Conservation (phyloP, 2,888 invertebrate genomes). For the Metopia argyrocephala region DNA sequence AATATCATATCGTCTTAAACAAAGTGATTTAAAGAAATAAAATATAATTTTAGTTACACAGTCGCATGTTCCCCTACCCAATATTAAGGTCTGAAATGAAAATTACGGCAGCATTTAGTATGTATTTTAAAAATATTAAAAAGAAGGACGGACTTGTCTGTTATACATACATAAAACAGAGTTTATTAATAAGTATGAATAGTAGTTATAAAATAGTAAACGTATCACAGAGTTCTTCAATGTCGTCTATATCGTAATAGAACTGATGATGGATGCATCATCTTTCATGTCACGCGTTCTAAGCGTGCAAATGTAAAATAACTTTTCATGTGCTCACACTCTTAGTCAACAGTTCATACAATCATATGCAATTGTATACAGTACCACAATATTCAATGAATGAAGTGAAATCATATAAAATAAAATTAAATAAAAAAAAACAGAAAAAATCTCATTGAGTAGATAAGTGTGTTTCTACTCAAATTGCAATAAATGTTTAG, state of each 20-base stretch:
- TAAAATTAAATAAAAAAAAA: neutral
- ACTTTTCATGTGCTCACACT: constrained; percentile 2
- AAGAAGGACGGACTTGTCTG: neutral
- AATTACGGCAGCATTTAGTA: neutral
- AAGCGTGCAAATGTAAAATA: constrained; percentile 42
- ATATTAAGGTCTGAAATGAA: neutral
- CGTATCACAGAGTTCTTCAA: neutral
- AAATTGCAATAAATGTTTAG: constrained; percentile 40
- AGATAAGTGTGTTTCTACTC: constrained; percentile 43
- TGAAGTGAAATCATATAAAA: neutral
- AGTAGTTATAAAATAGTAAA: no score
- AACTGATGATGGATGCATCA: constrained; percentile 45
- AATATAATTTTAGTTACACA: no score
- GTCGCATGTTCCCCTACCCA: neutral
- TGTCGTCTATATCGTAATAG: neutral
- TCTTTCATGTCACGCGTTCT: constrained; percentile 45
- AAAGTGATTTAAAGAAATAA: no score
- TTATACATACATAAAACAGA: constrained; percentile 4
- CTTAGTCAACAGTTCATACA: neutral
- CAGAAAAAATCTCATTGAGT: constrained; percentile 16
- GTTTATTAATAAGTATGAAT: neutral
- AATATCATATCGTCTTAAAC: no score
- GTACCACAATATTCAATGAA: neutral
- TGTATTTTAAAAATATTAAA: neutral
- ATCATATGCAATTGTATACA: neutral